Evolutionary conservation across 2,797 vertebrate genomes (phyloP).

Genomic region (Avahi laniger): DNA sequence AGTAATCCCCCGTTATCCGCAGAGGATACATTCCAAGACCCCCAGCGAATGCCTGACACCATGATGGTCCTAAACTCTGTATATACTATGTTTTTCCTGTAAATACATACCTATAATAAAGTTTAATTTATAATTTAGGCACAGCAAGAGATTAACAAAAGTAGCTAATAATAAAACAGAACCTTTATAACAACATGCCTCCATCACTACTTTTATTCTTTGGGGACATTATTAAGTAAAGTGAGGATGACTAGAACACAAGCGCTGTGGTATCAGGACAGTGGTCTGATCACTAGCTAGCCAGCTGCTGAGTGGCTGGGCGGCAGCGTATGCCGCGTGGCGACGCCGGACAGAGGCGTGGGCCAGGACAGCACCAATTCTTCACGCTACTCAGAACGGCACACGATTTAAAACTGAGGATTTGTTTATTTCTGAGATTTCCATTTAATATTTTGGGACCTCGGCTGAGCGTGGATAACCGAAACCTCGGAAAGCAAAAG

Average conservation of each 20-base stretch:
- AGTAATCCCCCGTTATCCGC: background rate
- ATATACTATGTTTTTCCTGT: background rate
- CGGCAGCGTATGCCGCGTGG: rapidly evolving
- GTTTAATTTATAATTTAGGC: background rate
- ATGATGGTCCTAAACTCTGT: background rate
- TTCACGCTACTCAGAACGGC: too few species aligned
- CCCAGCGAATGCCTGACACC: background rate
- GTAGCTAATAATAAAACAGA: background rate
- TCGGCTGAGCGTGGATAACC: background rate
- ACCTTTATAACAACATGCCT: background rate
- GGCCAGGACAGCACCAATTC: background rate
- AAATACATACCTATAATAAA: background rate
- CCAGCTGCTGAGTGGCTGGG: background rate
- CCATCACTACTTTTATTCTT: background rate
- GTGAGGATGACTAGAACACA: background rate
- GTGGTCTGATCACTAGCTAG: background rate
- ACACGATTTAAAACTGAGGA: background rate
- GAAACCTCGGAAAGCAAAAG: background rate
- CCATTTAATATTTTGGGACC: background rate
- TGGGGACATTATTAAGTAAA: background rate
- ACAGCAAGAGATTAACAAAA: background rate
- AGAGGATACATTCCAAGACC: background rate
- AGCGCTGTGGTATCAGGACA: too few species aligned
- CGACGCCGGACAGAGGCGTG: too few species aligned
- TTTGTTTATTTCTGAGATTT: background rate